phyloP scores from a whole-genome alignment of 1,140 invertebrate species.

The Drosophila suzukii region DNA sequence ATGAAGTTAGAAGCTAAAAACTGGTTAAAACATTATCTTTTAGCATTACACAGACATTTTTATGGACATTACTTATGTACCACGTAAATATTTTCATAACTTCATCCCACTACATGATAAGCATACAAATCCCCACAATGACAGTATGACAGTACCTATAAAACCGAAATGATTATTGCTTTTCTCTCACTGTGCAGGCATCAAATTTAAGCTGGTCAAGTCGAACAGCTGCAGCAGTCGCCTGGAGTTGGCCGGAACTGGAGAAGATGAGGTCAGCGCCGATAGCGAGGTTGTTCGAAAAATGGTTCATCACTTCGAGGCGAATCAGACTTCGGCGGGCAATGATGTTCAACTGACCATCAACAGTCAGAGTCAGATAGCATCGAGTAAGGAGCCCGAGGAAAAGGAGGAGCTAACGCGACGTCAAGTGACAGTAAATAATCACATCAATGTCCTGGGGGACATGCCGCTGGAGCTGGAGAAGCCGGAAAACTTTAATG shows the following conservation, averaged over 20 bases:
- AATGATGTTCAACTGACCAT: conserved; percentile 58
- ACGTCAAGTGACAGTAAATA: conserved; percentile 80
- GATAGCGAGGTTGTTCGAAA: conserved; percentile 74
- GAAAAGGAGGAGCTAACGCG: conserved; percentile 14
- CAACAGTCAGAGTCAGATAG: conserved; percentile 60
- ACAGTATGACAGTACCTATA: not conserved
- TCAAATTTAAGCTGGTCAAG: conserved; percentile 92
- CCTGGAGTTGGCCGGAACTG: conserved; percentile 88
- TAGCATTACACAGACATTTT: not conserved
- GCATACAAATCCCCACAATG: not conserved
- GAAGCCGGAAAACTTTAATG: conserved; percentile 50
- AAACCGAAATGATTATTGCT: not conserved
- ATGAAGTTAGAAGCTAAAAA: too few relatives aligned
- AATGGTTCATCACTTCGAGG: conserved; percentile 81
- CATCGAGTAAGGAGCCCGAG: not conserved
- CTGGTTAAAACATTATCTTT: not conserved
- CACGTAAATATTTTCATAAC: conserved; percentile 3
- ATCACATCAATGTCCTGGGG: conserved; percentile 78
- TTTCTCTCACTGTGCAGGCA: conserved; percentile 79
- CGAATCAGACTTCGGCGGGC: conserved; percentile 32
- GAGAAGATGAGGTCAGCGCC: conserved; percentile 83
- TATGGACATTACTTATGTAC: not conserved
- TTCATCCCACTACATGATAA: not conserved
- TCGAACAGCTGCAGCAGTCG: conserved; percentile 94
- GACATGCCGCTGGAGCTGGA: conserved; percentile 23